phyloP scores from a whole-genome alignment of 2,888 invertebrate species.

The Hydriomena furcata region DNA sequence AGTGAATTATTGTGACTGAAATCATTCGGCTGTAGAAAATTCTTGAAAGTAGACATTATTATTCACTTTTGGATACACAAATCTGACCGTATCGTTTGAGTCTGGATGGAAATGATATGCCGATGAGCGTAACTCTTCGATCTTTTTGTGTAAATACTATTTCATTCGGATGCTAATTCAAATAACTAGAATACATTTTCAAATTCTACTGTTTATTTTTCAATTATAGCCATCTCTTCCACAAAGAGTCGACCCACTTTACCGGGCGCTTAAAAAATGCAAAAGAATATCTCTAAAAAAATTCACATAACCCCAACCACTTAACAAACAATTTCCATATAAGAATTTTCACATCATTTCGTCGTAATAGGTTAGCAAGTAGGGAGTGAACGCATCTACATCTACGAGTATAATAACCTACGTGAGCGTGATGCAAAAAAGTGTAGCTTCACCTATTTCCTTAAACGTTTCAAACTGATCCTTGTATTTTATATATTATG shows the following conservation, averaged over 20 bases:
- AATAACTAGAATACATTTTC: too few relatives aligned
- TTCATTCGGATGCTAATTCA: too few relatives aligned
- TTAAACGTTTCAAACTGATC: too few relatives aligned
- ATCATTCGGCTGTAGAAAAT: too few relatives aligned
- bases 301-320: conserved; percentile 40
- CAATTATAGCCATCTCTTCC: background rate
- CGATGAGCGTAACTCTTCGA: too few relatives aligned
- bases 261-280: conserved; percentile 22
- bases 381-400: conserved; percentile 29
- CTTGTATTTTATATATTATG: too few relatives aligned
- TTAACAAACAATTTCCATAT: conserved; percentile 52
- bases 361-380: conserved; percentile 42
- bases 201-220: background rate
- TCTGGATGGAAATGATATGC: too few relatives aligned
- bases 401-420: conserved; percentile 5
- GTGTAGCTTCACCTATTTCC: too few relatives aligned
- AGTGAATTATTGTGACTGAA: background rate
- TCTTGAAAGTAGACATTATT: too few relatives aligned
- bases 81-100: too few relatives aligned
- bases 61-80: too few relatives aligned
- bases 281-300: conserved; percentile 35
- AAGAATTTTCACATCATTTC: conserved; percentile 44
- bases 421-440: background rate
- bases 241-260: conserved; percentile 6
- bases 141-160: too few relatives aligned